phyloP scores from a whole-genome alignment of 2,113 vertebrate species.

The Mus spicilegus region DNA sequence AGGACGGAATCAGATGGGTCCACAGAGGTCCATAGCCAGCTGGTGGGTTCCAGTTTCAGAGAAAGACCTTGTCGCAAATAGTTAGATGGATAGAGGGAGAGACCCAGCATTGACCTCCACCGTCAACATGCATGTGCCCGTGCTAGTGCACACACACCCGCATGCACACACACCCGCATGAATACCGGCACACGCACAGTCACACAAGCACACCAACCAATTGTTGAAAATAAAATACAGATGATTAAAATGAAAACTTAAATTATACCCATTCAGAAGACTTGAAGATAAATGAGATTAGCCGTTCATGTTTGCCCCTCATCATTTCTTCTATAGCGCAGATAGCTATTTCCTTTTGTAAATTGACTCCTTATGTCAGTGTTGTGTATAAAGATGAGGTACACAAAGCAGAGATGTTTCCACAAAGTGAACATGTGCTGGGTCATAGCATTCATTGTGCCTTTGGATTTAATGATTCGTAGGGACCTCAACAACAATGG shows the following conservation, averaged over 20 bases:
- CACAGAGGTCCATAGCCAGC: neutral
- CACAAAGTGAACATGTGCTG: neutral
- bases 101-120: no score
- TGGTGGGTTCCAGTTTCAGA: neutral
- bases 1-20: neutral
- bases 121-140: neutral
- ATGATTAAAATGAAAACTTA: constrained; percentile 17
- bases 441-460: neutral
- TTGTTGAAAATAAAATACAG: neutral
- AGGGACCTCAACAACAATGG: accelerated
- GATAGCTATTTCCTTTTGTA: neutral
- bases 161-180: no score
- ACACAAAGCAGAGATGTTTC: neutral
- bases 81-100: neutral
- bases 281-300: neutral
- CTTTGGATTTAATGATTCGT: neutral
- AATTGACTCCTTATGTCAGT: constrained; percentile 6
- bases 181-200: no score
- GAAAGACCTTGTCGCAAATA: neutral
- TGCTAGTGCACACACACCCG: neutral
- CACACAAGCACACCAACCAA: neutral
- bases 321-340: neutral
- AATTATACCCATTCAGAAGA: neutral
- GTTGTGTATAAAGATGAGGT: neutral
- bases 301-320: neutral